phyloP scores from a whole-genome alignment of 30 jellyfish, hydroid and myxozoan species.

The Turritopsis rubra region DNA sequence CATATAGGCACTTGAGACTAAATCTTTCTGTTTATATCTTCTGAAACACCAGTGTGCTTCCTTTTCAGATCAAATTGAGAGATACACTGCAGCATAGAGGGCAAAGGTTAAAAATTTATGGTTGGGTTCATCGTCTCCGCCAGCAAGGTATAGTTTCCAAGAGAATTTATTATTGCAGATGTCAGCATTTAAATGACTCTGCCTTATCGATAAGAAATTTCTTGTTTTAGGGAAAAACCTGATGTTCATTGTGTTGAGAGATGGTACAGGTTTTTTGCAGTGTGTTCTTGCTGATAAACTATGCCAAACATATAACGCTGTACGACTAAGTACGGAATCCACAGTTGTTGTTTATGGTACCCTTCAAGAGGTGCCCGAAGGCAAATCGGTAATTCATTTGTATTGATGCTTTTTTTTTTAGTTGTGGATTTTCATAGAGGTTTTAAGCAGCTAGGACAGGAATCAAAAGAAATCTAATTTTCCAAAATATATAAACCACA shows the following conservation, averaged over 20 bases:
- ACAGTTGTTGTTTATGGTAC: slow-evolving; percentile 91
- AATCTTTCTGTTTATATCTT: too few species aligned
- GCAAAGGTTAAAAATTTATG: slow-evolving; percentile 77
- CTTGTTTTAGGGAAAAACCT: slow-evolving; percentile 67
- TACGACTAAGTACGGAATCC: slow-evolving; percentile 89
- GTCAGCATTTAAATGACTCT: neutral
- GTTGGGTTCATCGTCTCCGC: slow-evolving; percentile 96
- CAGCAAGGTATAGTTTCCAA: slow-evolving; percentile 72
- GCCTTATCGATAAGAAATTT: neutral
- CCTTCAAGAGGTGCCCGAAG: slow-evolving; percentile 91
- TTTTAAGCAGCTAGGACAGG: too few species aligned
- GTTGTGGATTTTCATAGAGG: too few species aligned
- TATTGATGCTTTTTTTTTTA: neutral
- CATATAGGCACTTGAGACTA: too few species aligned
- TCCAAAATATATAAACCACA: too few species aligned
- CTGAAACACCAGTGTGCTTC: too few species aligned
- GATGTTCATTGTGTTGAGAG: slow-evolving; percentile 91
- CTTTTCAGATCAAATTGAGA: slow-evolving; percentile 69
- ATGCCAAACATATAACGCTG: slow-evolving; percentile 94
- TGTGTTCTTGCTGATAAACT: slow-evolving; percentile 85
- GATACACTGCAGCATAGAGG: slow-evolving; percentile 52
- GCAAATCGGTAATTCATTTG: slow-evolving; percentile 68
- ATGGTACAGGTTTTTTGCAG: slow-evolving; percentile 98
- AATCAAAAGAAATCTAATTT: too few species aligned
- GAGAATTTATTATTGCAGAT: neutral